Base-by-base conservation (phyloP, 23 tunicate species). In the Trididemnum nubilum region DNA sequence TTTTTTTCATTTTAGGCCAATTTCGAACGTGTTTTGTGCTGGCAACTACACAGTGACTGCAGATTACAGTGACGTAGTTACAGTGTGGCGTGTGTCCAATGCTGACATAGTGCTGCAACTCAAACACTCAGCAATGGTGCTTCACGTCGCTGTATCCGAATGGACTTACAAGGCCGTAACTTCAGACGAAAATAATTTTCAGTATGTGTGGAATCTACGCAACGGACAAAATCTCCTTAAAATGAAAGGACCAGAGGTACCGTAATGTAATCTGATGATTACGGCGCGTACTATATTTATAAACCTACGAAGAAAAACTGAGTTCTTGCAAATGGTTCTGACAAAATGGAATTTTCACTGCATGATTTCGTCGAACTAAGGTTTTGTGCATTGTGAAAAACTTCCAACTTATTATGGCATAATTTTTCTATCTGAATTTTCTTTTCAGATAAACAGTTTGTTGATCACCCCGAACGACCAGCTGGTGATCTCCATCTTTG, bases 201-300 rank as follows among this genome's bases (percentile, higher is more conserved):
- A 83, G 29, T 73, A 83, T 28, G 81, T 83, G 5, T 83, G 87
- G 87, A 64, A 73, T 36, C 66, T 73, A 4, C 25, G 57, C 24
- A 83, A 30, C 33, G 87, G 87, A 58, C 32, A 73, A 60, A 83
- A 73, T 29, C 63, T 83, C 0, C 2, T 73, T 29, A 83, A 83
- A 73, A 83, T 83, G 24, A 27, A 73, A 35, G 87, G 87, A 30
- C 87, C 81, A 24, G 18, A 73, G 37, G 87, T 83, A 73, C 35
- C 9, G 12, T 49, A 49, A n/a, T n/a, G n/a, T n/a, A n/a, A n/a
- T n/a, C n/a, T n/a, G n/a, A n/a, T n/a, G n/a, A n/a, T n/a, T n/a
- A n/a, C n/a, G n/a, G n/a, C n/a, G n/a, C n/a, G n/a, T n/a, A n/a
- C n/a, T n/a, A n/a, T n/a, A n/a, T n/a, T n/a, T n/a, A n/a, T n/a